These are phyloP conservation scores for Characodon lateralis DNA, from an alignment of 2,797 vertebrate genomes.

Conservation along the genomic window DNA sequence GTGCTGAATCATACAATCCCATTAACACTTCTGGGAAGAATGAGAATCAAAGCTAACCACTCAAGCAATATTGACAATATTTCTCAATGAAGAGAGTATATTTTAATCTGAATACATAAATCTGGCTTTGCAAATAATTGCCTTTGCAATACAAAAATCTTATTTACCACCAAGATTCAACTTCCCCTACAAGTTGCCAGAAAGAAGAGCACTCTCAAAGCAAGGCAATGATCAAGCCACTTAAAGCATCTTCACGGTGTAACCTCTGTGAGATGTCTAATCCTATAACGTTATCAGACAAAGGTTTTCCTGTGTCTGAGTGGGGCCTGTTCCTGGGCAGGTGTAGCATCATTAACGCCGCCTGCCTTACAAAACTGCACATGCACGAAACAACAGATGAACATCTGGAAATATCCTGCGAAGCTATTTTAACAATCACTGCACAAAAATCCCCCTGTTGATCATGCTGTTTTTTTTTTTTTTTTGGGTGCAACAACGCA, in stretches of 20 bases:
- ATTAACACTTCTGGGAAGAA: conserved; percentile 5
- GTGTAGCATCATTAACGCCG: conserved; percentile 51
- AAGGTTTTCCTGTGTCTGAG: conserved; percentile 56
- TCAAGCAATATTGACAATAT: conserved; percentile 16
- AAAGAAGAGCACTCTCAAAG: conserved; percentile 1
- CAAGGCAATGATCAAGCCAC: conserved; percentile 16
- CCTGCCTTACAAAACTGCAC: conserved; percentile 10
- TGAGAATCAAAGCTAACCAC: conserved; percentile 1
- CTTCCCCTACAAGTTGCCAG: neutral
- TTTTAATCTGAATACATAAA: neutral
- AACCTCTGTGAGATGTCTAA: conserved; percentile 54
- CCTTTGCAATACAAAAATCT: conserved; percentile 29
- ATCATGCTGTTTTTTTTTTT: conserved; percentile 1
- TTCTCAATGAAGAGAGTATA: neutral
- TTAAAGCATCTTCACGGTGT: conserved; percentile 25
- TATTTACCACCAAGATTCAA: neutral
- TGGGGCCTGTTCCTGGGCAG: conserved; percentile 55
- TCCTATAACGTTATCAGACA: conserved; percentile 64
- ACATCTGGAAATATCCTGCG: conserved; percentile 8
- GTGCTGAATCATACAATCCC: conserved; percentile 13
- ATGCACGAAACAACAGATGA: conserved; percentile 17
- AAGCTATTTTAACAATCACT: conserved; percentile 19
- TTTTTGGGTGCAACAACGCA: conserved; percentile 14
- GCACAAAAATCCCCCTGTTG: conserved; percentile 15
- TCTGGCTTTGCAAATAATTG: neutral